Evolutionary conservation across 2,797 vertebrate genomes (phyloP), one percentile per base, ranked within the genome.

Genomic region (Uromys caudimaculatus): DNA sequence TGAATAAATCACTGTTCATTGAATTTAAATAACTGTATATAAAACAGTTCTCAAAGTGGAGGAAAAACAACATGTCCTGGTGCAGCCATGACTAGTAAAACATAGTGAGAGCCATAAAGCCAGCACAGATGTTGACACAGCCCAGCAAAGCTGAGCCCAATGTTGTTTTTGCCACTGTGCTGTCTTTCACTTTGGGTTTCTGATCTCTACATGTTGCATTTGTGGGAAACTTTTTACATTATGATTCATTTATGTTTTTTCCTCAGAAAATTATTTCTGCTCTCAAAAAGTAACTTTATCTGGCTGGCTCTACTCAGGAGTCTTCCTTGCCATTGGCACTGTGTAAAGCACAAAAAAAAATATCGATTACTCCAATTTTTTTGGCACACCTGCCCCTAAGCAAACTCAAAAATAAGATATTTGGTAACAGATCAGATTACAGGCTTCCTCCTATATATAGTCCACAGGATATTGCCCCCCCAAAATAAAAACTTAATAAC

Each of bases 21-120:
- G 77, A 85, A 88, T 95, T 27, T 88, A 84, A 84, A 56, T 69
- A 77, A 89, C 85, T 58, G 82, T 17, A 56, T 21, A 58, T 38
- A 87, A 95, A 83, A 73, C 32, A 94, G 21, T 86, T 91, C 27
- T 93, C 10, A 27, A 95, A 38, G n/a, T 69, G 24, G 50, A 67
- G 44, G 27, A 95, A 87, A 12, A 58, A 4, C 21, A n/a, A 79
- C 10, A 16, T 50, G 10, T 58, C 75, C 27, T 47, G 27, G 6
- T 29, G 12, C 24, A 76, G 41, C 24, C 24, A 76, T 76, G 44
- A 47, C 75, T 47, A 13, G 75, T 9, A 47, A 29, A 29, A 76
- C 69, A 32, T 24, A 47, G 41, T 1, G 19, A 44, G 13, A 76
- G 44, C 24, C 44, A 47, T 16, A 44, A 76, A 76, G 24, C 44